Conservation (phyloP, 1,140 invertebrate species). For the Solenopsis invicta region DNA sequence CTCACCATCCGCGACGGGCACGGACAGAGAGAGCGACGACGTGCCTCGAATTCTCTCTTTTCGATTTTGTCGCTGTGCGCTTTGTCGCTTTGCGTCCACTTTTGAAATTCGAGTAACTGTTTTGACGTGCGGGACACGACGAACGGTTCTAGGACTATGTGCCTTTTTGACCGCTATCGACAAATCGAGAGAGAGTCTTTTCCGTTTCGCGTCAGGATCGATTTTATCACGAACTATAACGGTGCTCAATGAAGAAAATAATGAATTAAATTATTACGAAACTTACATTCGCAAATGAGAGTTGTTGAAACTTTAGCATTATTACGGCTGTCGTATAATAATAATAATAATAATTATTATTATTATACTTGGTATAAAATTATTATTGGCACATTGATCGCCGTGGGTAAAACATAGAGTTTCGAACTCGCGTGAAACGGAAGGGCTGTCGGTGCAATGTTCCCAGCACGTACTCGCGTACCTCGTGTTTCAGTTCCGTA, state of each 20-base stretch:
- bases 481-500: slow-evolving; percentile 91
- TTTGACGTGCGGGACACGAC: not conserved
- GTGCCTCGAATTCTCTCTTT: not conserved
- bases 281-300: slow-evolving; percentile 12
- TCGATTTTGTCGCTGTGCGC: not conserved
- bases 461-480: not conserved
- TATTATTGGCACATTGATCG: not conserved
- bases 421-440: not conserved
- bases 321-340: slow-evolving; percentile 1
- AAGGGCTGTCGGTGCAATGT: not conserved
- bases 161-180: not conserved
- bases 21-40: too few species aligned
- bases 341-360: too few species aligned
- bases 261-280: not conserved
- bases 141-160: not conserved
- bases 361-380: not conserved
- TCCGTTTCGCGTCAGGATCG: not conserved
- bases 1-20: not conserved
- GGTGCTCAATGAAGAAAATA: too few species aligned
- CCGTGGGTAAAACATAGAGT: not conserved
- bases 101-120: not conserved
- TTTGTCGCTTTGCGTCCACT: not conserved
- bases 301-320: not conserved
- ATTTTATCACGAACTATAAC: not conserved
- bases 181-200: not conserved